Evolutionary conservation across 2,888 invertebrate species (phyloP).

Genomic region (Aplocera efformata): DNA sequence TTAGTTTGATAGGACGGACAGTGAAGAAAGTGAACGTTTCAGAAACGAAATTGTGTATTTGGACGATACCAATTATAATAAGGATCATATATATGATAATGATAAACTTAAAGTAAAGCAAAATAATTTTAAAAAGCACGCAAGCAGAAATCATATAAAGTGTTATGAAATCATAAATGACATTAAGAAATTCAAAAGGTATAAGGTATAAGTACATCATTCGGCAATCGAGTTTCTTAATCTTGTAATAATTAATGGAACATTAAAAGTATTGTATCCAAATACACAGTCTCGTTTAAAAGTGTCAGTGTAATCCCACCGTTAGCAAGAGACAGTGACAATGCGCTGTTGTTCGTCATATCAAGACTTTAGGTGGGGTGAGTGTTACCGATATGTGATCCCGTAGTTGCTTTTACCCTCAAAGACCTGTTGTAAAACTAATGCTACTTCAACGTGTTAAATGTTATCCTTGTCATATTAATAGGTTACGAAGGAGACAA

Average conservation of each 20-base stretch:
- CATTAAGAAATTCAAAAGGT: too few species aligned
- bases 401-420: conserved; percentile 47
- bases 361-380: conserved; percentile 44
- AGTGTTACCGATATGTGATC: conserved; percentile 32
- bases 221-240: too few species aligned
- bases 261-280: not conserved
- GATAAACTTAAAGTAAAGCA: not conserved
- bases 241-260: too few species aligned
- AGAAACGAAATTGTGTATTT: conserved; percentile 3
- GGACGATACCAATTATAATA: not conserved
- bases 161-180: too few species aligned
- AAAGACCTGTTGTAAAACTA: conserved; percentile 24
- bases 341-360: conserved; percentile 42
- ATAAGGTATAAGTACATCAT: too few species aligned
- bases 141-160: too few species aligned
- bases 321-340: conserved; percentile 18
- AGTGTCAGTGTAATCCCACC: conserved; percentile 15
- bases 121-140: not conserved
- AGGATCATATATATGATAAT: not conserved
- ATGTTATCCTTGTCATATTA: conserved; percentile 19
- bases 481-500: conserved; percentile 18
- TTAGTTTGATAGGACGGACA: not conserved
- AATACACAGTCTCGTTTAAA: conserved; percentile 4
- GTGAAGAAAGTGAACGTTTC: not conserved
- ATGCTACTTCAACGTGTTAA: conserved; percentile 14